Evolutionary conservation across 2,113 vertebrate genomes (phyloP).

Genomic region (Maccullochella peelii): DNA sequence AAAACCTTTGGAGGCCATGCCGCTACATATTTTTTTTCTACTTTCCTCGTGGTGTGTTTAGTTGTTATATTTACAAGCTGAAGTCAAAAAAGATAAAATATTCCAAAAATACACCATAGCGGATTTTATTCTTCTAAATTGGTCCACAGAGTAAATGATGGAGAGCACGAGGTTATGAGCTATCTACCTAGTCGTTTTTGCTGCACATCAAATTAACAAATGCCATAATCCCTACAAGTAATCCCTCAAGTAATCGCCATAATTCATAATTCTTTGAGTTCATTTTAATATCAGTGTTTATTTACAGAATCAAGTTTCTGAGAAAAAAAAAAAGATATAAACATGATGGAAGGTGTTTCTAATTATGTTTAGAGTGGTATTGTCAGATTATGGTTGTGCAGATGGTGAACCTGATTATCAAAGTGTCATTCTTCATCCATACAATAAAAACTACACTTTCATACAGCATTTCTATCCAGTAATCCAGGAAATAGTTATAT

Average conservation of each 20-base stretch:
- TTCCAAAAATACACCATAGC: conserved; percentile 58
- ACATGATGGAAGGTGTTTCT: conserved; percentile 46
- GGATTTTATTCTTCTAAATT: conserved; percentile 60
- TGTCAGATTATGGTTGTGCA: conserved; percentile 23
- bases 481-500: conserved; percentile 5
- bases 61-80: conserved; percentile 71
- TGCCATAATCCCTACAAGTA: conserved; percentile 59
- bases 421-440: conserved; percentile 6
- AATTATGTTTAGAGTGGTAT: conserved; percentile 39
- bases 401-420: conserved; percentile 39
- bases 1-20: conserved; percentile 41
- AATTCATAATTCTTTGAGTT: conserved; percentile 62
- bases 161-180: conserved; percentile 50
- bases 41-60: conserved; percentile 25
- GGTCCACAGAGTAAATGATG: conserved; percentile 60
- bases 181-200: conserved; percentile 47
- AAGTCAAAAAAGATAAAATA: conserved; percentile 50
- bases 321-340: not conserved
- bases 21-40: conserved; percentile 63
- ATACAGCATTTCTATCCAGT: conserved; percentile 4
- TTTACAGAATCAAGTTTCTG: conserved; percentile 71
- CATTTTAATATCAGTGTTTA: conserved; percentile 70
- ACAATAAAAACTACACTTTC: conserved; percentile 10
- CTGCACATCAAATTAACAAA: conserved; percentile 70
- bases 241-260: conserved; percentile 60